Conservation (phyloP, 2,888 invertebrate genomes). For the Gnatocerus cornutus region DNA sequence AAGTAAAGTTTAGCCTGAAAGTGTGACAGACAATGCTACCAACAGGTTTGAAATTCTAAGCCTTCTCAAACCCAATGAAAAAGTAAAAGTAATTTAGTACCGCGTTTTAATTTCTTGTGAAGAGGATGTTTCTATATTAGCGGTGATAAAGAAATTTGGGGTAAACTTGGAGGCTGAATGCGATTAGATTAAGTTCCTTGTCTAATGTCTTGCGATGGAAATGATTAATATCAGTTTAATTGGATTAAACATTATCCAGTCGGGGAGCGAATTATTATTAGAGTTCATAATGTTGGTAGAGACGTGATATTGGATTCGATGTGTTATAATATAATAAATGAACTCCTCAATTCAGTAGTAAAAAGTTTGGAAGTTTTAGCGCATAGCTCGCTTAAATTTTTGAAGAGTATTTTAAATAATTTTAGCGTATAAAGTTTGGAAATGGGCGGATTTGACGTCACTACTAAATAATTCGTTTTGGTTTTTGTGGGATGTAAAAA, state of each 20-base stretch:
- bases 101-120: too few relatives aligned
- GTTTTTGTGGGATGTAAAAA: slow-evolving; percentile 9
- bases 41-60: too few relatives aligned
- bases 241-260: slow-evolving; percentile 17
- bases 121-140: too few relatives aligned
- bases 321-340: slow-evolving; percentile 5
- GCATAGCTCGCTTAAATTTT: slow-evolving; percentile 1
- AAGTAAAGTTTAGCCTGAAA: too few relatives aligned
- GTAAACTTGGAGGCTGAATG: too few relatives aligned
- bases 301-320: slow-evolving; percentile 6
- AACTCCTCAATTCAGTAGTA: neutral
- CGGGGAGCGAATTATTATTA: slow-evolving; percentile 18
- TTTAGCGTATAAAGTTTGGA: neutral
- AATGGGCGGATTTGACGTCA: slow-evolving; percentile 19
- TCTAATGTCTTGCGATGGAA: neutral
- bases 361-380: neutral
- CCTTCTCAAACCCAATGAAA: too few relatives aligned
- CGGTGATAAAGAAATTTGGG: too few relatives aligned
- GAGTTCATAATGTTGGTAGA: slow-evolving; percentile 5
- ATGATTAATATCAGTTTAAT: slow-evolving; percentile 40
- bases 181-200: slow-evolving; percentile 22
- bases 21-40: too few relatives aligned
- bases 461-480: slow-evolving; percentile 25
- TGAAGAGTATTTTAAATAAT: neutral
- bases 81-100: too few relatives aligned